A percentile compares a stretch with the other conserved stretches of the same genome.
Conservation (phyloP, 2,797 vertebrate genomes). For the Oceanodroma leucorhoa region DNA sequence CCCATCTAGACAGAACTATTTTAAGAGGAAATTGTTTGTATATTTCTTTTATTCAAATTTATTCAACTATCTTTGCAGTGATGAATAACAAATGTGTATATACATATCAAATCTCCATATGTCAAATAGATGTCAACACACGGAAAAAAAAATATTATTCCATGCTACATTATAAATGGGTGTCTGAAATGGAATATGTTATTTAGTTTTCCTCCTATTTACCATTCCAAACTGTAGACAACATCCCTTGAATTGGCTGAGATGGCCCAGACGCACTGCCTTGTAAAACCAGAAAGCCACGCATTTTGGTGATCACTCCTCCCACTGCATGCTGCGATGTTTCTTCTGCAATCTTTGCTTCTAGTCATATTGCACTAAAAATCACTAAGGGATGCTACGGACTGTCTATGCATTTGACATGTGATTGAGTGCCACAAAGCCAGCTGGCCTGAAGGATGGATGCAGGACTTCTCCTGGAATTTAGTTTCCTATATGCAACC, state of each 20-base stretch:
- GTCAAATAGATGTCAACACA: conserved; percentile 1
- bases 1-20: neutral
- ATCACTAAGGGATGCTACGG: neutral
- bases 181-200: neutral
- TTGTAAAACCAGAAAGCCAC: neutral
- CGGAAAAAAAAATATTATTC: neutral
- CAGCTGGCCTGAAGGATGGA: neutral
- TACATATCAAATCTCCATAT: neutral
- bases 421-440: neutral
- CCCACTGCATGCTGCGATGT: neutral
- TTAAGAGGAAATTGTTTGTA: conserved; percentile 1
- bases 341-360: neutral
- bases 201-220: neutral
- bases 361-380: neutral
- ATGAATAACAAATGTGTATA: conserved; percentile 11
- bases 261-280: neutral
- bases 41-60: conserved; percentile 25
- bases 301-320: neutral
- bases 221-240: neutral
- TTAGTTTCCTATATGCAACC: neutral
- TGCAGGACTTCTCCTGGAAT: neutral
- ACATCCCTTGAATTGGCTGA: neutral
- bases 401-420: neutral
- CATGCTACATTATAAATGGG: neutral
- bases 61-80: neutral